Percentiles rank a stretch among this genome's conserved stretches.
These are phyloP conservation scores for Rhabdornis inornatus DNA, from an alignment of 2,113 vertebrate genomes.

Conservation along the genomic window DNA sequence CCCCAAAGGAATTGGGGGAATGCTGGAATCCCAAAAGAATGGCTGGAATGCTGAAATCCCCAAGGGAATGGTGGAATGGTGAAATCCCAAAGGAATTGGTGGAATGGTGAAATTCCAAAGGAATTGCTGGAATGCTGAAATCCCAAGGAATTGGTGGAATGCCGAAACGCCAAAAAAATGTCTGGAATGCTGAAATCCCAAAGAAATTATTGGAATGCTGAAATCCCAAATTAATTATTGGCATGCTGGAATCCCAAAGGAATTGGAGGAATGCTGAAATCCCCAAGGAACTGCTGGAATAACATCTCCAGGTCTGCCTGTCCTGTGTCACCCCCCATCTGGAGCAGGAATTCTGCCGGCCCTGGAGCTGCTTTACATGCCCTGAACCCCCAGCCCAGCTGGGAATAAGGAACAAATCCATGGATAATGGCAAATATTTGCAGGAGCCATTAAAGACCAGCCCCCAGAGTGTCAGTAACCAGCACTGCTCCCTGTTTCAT, in stretches of 20 bases:
- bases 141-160: not conserved
- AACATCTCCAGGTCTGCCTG: not conserved
- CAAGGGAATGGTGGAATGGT: no score
- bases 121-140: not conserved
- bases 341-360: fast-evolving
- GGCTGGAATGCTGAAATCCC: no score
- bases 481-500: not conserved
- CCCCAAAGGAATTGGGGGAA: not conserved
- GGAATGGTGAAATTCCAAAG: no score
- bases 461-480: not conserved
- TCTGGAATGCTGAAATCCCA: no score
- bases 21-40: not conserved
- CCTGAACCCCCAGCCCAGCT: not conserved
- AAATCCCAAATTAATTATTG: no score
- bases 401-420: not conserved
- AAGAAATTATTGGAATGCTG: no score
- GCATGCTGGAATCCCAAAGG: no score
- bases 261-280: not conserved
- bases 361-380: not conserved
- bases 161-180: no score
- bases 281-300: not conserved
- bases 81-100: not conserved
- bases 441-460: not conserved
- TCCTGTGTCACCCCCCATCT: fast-evolving
- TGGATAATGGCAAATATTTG: not conserved